phyloP scores from a whole-genome alignment of 2,113 vertebrate genomes.

The Podiceps cristatus region DNA sequence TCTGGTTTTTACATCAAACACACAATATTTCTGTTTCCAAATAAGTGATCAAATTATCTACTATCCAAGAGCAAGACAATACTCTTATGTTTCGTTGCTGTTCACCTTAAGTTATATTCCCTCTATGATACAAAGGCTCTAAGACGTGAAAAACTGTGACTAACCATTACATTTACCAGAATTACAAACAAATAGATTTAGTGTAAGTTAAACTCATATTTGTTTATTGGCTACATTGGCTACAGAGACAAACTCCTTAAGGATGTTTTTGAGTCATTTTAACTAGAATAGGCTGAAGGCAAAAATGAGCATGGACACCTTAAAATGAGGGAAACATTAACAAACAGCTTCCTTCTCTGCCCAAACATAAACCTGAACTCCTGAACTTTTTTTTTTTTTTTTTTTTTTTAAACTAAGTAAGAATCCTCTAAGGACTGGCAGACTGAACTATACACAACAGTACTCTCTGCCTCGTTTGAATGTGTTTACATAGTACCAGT shows the following conservation, averaged over 20 bases:
- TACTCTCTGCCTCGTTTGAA: background rate
- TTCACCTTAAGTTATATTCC: background rate
- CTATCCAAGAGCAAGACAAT: background rate
- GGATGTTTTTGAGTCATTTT: background rate
- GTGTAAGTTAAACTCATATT: background rate
- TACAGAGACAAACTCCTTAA: background rate
- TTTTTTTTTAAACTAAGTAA: background rate
- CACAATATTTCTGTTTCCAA: background rate
- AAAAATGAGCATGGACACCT: background rate
- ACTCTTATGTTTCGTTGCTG: background rate
- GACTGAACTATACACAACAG: background rate
- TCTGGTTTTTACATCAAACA: background rate
- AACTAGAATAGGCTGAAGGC: background rate
- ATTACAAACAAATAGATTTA: background rate
- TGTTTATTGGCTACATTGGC: background rate
- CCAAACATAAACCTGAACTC: background rate
- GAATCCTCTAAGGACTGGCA: background rate
- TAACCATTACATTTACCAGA: background rate
- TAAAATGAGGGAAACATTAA: background rate
- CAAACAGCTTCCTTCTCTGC: background rate
- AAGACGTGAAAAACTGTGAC: background rate
- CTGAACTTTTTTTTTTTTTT: background rate
- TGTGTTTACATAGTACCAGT: background rate
- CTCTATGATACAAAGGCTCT: background rate
- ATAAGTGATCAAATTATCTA: background rate